Evolutionary conservation across 2,797 vertebrate species (phyloP).

Genomic region (Tympanoctomys barrerae): DNA sequence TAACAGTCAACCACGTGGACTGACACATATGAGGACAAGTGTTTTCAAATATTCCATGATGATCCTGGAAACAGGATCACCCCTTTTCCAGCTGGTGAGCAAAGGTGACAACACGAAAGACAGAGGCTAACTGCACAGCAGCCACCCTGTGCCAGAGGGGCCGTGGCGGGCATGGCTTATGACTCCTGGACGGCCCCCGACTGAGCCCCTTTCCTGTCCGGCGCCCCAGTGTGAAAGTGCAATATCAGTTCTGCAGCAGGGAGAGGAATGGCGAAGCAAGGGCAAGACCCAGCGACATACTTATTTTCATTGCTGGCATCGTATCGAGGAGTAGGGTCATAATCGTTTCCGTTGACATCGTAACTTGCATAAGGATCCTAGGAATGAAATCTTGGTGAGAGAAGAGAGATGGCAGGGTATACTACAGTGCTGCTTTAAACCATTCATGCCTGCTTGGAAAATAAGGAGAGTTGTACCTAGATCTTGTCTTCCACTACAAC

Average conservation of each 20-base stretch:
- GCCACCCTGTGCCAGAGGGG: background rate
- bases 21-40: background rate
- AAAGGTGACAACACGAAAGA: background rate
- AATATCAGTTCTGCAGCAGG: background rate
- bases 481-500: background rate
- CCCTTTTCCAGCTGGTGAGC: background rate
- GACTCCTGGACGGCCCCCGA: background rate
- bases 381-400: constrained; percentile 64
- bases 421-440: background rate
- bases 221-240: background rate
- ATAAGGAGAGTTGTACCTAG: background rate
- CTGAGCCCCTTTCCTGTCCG: rapidly evolving
- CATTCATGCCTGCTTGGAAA: background rate
- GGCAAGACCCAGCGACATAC: constrained; percentile 78
- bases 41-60: background rate
- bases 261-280: background rate
- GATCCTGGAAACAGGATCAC: background rate
- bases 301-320: constrained; percentile 92
- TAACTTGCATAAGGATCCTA: constrained; percentile 91
- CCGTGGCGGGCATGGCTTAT: rapidly evolving
- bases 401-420: too few relatives aligned
- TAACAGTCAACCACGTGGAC: background rate
- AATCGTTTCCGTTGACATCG: constrained; percentile 90
- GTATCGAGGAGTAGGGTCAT: constrained; percentile 89
- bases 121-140: background rate